These are phyloP conservation scores for Psophia crepitans DNA, from an alignment of 2,113 vertebrate genomes.

Conservation along the genomic window DNA sequence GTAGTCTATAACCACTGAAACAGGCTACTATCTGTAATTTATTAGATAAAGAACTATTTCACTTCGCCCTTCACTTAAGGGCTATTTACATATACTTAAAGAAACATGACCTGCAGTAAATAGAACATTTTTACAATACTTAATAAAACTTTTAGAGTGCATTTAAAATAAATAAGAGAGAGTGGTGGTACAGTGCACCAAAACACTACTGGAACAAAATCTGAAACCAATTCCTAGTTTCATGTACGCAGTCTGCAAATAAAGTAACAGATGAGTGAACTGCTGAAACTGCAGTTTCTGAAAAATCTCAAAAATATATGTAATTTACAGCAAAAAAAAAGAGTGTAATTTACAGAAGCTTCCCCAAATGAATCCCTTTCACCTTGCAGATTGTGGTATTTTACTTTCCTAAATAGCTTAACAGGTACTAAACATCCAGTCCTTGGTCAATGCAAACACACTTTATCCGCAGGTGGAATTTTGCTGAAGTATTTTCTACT, in stretches of 20 bases:
- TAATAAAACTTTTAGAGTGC: not conserved
- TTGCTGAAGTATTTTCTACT: not conserved
- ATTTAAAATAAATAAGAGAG: not conserved
- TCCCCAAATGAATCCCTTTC: not conserved
- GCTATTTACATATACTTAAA: not conserved
- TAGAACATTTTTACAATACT: not conserved
- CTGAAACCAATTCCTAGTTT: not conserved
- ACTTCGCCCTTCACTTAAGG: not conserved
- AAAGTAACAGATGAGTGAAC: not conserved
- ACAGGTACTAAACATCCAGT: not conserved
- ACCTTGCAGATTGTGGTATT: not conserved
- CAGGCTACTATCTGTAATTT: not conserved
- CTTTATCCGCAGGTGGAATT: not conserved
- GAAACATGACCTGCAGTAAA: not conserved
- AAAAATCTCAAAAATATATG: not conserved
- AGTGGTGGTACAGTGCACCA: not conserved
- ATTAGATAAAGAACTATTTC: not conserved
- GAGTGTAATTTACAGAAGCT: not conserved
- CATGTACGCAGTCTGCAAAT: not conserved
- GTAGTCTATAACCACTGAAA: not conserved
- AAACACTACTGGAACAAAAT: not conserved
- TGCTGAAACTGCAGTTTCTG: not conserved
- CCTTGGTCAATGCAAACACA: not conserved
- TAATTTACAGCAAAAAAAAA: not conserved
- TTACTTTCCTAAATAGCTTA: not conserved